Base-by-base conservation (phyloP, 2,797 vertebrate genomes). In the Cuculus canorus region DNA sequence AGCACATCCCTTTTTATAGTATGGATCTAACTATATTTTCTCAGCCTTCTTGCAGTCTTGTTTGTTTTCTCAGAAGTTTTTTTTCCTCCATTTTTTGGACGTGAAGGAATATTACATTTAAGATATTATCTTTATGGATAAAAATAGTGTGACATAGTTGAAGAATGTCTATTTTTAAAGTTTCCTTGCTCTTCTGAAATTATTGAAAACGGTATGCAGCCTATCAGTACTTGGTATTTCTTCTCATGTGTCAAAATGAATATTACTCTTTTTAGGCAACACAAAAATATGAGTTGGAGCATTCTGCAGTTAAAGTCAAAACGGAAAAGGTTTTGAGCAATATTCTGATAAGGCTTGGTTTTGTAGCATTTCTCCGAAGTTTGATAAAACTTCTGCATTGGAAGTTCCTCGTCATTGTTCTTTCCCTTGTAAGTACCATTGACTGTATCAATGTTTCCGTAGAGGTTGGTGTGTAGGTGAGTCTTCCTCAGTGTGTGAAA, bases 21-120 rank as follows among this genome's bases (percentile, higher is more conserved):
- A 1, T 9, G 17, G 4, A 14, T 18, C 2, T 10, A 22, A 10
- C 68, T 47, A 30, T 0, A 5, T 65, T 61, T 79, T 52, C 30
- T 5, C 45, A 22, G 23, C 14, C 4, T 22, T 41, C 11, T 69
- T 61, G 4, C 27, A 25, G 7, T 48, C 8, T 45, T 43, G 5
- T 41, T 79, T 80, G 4, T 30, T 53, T 11, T 82, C 76, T 50
- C 7, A 60, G 22, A 60, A 79, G 19, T 30, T 33, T 17, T 93
- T 73, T 54, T 30, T 25, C 8, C 10, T 50, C 27, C 2, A 2
- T 61, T 53, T 77, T 45, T 32, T 5, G 4, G 0, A 1, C 2
- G 3, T 25, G 14, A 65, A 39, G 5, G 13, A 71, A 33, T 35
- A 33, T 54, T 61, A 5, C 7, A 11, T 25, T 28, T 33, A 21